Evolutionary conservation across 2,113 vertebrate genomes (phyloP).

Genomic region (Petrocephalus zakoni): DNA sequence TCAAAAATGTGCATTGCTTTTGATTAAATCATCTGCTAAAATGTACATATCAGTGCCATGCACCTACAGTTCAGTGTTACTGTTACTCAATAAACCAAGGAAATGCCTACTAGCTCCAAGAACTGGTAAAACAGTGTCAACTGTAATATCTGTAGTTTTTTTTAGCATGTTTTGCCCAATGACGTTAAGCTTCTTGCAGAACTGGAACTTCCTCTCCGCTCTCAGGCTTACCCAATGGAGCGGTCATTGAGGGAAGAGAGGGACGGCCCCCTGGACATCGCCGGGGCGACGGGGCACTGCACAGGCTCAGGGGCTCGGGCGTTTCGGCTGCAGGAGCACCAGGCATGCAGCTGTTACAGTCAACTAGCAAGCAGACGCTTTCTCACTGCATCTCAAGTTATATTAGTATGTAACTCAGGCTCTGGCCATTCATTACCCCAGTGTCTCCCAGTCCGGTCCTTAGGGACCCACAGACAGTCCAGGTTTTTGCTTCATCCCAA

Average conservation of each 20-base stretch:
- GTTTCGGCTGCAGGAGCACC: constrained; percentile 3
- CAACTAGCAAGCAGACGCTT: neutral
- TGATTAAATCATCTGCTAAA: neutral
- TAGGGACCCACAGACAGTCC: neutral
- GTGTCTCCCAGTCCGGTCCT: neutral
- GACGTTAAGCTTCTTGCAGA: no score
- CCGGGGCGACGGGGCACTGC: constrained; percentile 25
- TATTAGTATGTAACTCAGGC: neutral
- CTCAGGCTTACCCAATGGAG: constrained; percentile 22
- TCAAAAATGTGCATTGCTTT: neutral
- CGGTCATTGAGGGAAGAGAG: constrained; percentile 27
- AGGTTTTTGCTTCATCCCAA: neutral
- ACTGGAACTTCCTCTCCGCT: neutral
- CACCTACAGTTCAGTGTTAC: no score
- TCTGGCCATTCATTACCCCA: neutral
- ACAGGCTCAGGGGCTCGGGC: constrained; percentile 18
- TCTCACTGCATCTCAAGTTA: neutral
- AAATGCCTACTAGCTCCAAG: no score
- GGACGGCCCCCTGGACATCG: constrained; percentile 15
- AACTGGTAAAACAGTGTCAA: no score
- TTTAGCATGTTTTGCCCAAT: no score
- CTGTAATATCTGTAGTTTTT: no score
- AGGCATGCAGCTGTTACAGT: neutral
- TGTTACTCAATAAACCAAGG: no score
- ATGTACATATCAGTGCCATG: neutral